Base-by-base conservation (phyloP, 2,113 vertebrate species). In the Malurus cyaneus region DNA sequence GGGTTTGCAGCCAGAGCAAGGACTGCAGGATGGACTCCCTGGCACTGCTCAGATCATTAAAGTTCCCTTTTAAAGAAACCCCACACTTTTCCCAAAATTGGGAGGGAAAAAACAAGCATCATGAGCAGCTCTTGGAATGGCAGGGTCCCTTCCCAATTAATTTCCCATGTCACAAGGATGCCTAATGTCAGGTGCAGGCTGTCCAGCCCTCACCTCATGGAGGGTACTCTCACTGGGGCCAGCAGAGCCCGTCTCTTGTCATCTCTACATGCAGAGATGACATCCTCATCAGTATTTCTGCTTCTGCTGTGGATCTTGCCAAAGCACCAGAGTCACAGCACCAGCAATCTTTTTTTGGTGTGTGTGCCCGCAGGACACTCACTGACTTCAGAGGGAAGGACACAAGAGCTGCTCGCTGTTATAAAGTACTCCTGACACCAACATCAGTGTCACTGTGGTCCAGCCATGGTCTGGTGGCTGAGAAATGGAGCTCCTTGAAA, bases 21-120 rank as follows among this genome's bases (percentile, higher is more conserved):
- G 80, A 88, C 84, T 95, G 73, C 72, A 78, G 92, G 67, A 60
- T 47, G 59, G 72, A 86, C 83, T 90, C 83, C 52, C 87, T 67
- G 80, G 60, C 65, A 86, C 47, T 44, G 47, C 60, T 92, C 24
- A n/a, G 67, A 92, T 73, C 82, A 78, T 92, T 93, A 86, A 13
- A 70, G 62, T 6, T 77, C n/a, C 47, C 13, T 3, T 42, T 92
- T 80, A 83, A 93, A 94, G 62, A 83, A 86, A 83, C 10, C 4
- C 20, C 44, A 59, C 10, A 10, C 47, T 84, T 54, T 74, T 47
- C 44, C 50, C 4, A 24, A 88, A 78, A 78, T 39, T 6, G 20
- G 15, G 11, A 62, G 9, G 4, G 12, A 47, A 74, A 72, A 91
- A 69, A 2, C 14, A 66, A 90, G 52, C 44, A 73, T 36, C 26